Percentiles rank a stretch among this genome's conserved stretches.
phyloP scores from a whole-genome alignment of 1,140 invertebrate species.

The Chrysoperla carnea region DNA sequence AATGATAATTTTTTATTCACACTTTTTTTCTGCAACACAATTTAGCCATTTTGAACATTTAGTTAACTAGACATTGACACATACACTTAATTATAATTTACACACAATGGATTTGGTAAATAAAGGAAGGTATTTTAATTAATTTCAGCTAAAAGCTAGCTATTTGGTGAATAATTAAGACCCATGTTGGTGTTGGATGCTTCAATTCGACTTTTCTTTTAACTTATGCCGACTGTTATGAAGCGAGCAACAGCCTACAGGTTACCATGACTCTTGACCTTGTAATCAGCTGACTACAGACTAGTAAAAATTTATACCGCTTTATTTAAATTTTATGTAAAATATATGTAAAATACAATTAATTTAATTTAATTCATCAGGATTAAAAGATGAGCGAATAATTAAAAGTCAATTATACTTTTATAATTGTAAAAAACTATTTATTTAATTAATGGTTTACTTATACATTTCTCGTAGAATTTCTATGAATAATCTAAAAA shows the following conservation, averaged over 20 bases:
- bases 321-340: not conserved
- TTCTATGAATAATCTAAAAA: too few relatives aligned
- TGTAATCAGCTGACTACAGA: not conserved
- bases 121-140: not conserved
- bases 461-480: too few relatives aligned
- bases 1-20: conserved; percentile 13
- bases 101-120: not conserved
- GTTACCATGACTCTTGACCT: not conserved
- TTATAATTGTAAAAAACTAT: too few relatives aligned
- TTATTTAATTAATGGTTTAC: too few relatives aligned
- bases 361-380: not conserved
- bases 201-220: not conserved
- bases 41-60: conserved; percentile 10
- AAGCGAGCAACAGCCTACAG: not conserved
- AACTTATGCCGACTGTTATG: not conserved
- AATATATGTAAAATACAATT: not conserved
- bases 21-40: conserved; percentile 14
- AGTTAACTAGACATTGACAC: conserved; percentile 9
- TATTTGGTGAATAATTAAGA: conserved; percentile 11
- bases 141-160: conserved; percentile 12
- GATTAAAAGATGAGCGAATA: not conserved
- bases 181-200: conserved; percentile 9
- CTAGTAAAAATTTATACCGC: not conserved
- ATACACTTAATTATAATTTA: conserved; percentile 6
- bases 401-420: too few relatives aligned